These are phyloP conservation scores for Apomyelois bistriatella DNA, from an alignment of 2,888 invertebrate species.

Conservation along the genomic window DNA sequence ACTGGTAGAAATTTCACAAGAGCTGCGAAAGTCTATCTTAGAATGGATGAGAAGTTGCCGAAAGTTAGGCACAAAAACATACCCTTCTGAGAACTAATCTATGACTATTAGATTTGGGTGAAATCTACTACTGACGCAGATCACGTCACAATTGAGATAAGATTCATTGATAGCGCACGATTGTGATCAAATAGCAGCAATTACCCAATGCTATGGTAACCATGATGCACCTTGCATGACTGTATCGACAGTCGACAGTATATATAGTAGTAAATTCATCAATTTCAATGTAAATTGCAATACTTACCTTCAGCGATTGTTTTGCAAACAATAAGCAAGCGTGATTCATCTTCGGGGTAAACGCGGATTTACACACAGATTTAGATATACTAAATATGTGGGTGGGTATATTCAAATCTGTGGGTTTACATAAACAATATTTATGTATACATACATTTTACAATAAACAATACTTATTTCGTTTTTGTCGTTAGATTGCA, in stretches of 20 bases:
- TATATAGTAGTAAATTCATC: constrained; percentile 8
- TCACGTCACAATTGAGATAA: neutral
- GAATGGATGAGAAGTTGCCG: too few relatives aligned
- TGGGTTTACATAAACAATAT: too few relatives aligned
- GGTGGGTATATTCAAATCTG: too few relatives aligned
- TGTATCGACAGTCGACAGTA: neutral
- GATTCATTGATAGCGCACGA: neutral
- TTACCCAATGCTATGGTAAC: too few relatives aligned
- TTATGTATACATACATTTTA: too few relatives aligned
- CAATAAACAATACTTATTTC: neutral
- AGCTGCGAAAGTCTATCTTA: too few relatives aligned
- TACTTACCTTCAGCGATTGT: constrained; percentile 23
- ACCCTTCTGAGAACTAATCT: too few relatives aligned
- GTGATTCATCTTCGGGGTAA: constrained; percentile 27
- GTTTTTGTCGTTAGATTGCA: too few relatives aligned
- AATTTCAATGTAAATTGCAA: too few relatives aligned
- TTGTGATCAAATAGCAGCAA: neutral
- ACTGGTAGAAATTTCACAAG: too few relatives aligned
- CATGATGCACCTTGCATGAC: neutral
- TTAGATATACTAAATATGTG: too few relatives aligned
- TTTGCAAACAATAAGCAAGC: constrained; percentile 34
- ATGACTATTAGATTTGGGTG: neutral
- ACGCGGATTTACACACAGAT: neutral
- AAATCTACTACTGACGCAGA: neutral
- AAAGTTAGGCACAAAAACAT: too few relatives aligned